Evolutionary conservation across 2,797 vertebrate genomes (phyloP).

Genomic region (Eulemur rubriventer): DNA sequence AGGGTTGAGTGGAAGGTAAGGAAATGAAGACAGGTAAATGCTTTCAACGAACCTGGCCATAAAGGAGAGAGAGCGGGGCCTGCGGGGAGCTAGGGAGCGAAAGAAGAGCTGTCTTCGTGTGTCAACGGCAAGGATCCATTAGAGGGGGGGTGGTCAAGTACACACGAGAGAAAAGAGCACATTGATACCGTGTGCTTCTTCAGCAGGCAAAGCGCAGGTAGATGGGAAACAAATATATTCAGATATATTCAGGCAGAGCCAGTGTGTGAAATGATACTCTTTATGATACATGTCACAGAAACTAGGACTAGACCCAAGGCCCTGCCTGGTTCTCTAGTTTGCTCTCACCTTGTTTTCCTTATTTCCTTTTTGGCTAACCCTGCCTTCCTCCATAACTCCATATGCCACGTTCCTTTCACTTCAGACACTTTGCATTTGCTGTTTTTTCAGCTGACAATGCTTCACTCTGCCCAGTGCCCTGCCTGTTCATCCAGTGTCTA

Average conservation of each 20-base stretch:
- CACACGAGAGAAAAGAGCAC: neutral
- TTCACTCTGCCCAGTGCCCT: neutral
- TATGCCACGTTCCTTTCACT: neutral
- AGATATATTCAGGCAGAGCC: neutral
- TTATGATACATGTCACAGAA: neutral
- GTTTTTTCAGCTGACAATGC: neutral
- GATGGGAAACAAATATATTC: neutral
- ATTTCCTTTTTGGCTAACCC: neutral
- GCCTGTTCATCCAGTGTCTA: neutral
- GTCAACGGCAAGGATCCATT: neutral
- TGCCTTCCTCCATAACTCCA: neutral
- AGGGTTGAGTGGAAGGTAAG: neutral
- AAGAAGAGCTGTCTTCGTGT: neutral
- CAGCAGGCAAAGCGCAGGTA: neutral
- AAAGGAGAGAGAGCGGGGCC: neutral
- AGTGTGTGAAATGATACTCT: neutral
- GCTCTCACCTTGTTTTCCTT: neutral
- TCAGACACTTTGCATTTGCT: neutral
- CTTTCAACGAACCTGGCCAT: neutral
- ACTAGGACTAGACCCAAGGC: neutral
- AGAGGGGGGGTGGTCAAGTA: neutral
- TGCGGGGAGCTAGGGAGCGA: neutral
- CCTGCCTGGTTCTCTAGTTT: neutral
- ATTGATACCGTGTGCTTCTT: neutral
- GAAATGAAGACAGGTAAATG: neutral